Evolutionary conservation across 1,140 invertebrate genomes (phyloP).

Genomic region (Drosophila triauraria): DNA sequence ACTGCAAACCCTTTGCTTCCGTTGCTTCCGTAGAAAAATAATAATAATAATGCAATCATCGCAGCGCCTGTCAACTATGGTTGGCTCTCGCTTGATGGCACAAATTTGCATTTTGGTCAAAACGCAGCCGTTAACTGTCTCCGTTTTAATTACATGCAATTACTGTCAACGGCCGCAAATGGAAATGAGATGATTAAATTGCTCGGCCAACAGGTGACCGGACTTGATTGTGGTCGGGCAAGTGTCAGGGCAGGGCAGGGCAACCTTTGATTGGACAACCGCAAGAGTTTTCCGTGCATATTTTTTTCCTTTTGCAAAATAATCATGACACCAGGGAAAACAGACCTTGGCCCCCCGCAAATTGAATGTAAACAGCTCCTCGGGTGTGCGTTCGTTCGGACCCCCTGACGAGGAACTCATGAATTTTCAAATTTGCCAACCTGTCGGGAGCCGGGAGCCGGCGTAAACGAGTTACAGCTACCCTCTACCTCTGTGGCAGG

Average conservation of each 20-base stretch:
- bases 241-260: not conserved
- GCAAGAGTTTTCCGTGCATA: conserved; percentile 11
- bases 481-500: not conserved
- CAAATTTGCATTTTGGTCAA: conserved; percentile 23
- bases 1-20: not conserved
- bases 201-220: conserved; percentile 27
- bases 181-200: conserved; percentile 48
- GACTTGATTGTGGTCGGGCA: not conserved
- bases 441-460: conserved; percentile 8
- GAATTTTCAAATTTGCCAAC: conserved; percentile 70
- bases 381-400: conserved; percentile 9
- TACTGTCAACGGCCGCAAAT: conserved; percentile 33
- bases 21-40: not conserved
- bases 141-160: conserved; percentile 42
- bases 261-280: conserved; percentile 39
- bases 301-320: conserved; percentile 39
- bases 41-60: conserved; percentile 14
- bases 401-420: conserved; percentile 56
- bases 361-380: conserved; percentile 61
- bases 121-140: conserved; percentile 13
- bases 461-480: conserved; percentile 23
- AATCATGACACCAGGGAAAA: conserved; percentile 31
- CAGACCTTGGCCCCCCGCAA: conserved; percentile 27
- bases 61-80: conserved; percentile 7
- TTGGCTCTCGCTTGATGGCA: conserved; percentile 1